Evolutionary conservation across 2,797 vertebrate genomes (phyloP), one percentile per base, ranked within the genome.

Genomic region (Sebastes iracundus): DNA sequence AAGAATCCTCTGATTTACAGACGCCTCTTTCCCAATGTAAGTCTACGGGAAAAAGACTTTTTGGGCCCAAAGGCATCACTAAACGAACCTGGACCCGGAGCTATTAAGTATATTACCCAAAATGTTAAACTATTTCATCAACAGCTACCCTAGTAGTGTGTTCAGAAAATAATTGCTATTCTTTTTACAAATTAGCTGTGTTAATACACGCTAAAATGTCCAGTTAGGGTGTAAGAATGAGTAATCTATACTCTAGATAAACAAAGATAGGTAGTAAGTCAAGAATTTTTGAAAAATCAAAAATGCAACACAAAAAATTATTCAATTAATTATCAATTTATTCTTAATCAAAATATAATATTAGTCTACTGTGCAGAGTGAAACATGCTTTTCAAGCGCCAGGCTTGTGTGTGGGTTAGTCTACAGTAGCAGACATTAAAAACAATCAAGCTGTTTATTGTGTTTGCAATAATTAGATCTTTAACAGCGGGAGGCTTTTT

Each of bases 381-480:
- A 75, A 60, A 65, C 14, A 2, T 33, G 30, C 72, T 35, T 69
- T 71, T 38, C 27, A 79, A 63, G 42, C 70, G 28, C 12, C 11
- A 27, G n/a, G 27, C 67, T 42, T 79, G 69, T 72, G 63, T 72
- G 63, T 68, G 58, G 14, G 62, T 33, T 1, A 27, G 77, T 52
- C 23, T 75, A 59, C 63, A 65, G 74, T 13, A 52, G 82, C 73
- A 84, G 73, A 75, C 84, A 84, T 88, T 85, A 91, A 93, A 94
- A 94, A 94, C 91, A 93, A 94, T 93, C 92, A 93, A 80, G 85
- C 83, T 92, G 92, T 94, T 94, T 94, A 92, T 93, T 94, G 88
- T 91, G 86, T 93, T 94, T 91, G 88, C 83, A 79, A 87, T 94
- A 94, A 94, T 94, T 93, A 95, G 88, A 93, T 94, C 87, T 90